Evolutionary conservation across 2,888 invertebrate species (phyloP), one percentile per base, ranked within the genome.

Genomic region (Sicus ferrugineus): DNA sequence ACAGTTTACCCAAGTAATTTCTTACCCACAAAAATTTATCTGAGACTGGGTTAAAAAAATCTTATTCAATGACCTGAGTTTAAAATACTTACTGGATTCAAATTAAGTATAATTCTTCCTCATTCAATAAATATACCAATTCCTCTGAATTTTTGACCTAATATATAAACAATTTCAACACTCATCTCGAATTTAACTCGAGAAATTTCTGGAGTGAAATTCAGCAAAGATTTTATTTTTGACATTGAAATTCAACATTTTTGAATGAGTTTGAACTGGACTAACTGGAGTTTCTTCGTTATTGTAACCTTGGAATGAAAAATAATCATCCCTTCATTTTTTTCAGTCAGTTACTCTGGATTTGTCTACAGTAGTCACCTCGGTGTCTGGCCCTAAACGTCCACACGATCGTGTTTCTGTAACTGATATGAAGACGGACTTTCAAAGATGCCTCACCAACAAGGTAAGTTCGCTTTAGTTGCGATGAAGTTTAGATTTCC

Each of bases 361-460:
- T 83, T 87, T 99, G 56, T 84, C 89, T 0, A 92, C 93, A 0
- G 96, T 99, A 0, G 96, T 95, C 63, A 95, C 98, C 2, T 97
- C 96, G 23, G 93, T 98, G 16, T 97, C 97, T 71, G 98, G 98
- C 0, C 98, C 98, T 0, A 99, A 99, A 83, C 87, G 98, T 65
- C 98, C 98, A 0, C 98, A 99, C 77, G 98, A 99, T 87, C 88
- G 96, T 26, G 97, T 99, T 3, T 90, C 96, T 0, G 95, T 98
- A 0, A 86, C 90, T 0, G 92, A 93, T 54, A 96, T 98, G 95
- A 95, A 96, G 83, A 86, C 87, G 14, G 98, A 98, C 85, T 99
- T 98, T 86, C 85, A 87, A 19, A 87, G 89, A 0, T 98, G 97
- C 77, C 89, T 99, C 14, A 89, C 88, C 16, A 96, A 90, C 80